A percentile compares a stretch with the other conserved stretches of the same genome.
phyloP scores from a whole-genome alignment of 2,113 vertebrate genomes.

The Accipiter cooperii region DNA sequence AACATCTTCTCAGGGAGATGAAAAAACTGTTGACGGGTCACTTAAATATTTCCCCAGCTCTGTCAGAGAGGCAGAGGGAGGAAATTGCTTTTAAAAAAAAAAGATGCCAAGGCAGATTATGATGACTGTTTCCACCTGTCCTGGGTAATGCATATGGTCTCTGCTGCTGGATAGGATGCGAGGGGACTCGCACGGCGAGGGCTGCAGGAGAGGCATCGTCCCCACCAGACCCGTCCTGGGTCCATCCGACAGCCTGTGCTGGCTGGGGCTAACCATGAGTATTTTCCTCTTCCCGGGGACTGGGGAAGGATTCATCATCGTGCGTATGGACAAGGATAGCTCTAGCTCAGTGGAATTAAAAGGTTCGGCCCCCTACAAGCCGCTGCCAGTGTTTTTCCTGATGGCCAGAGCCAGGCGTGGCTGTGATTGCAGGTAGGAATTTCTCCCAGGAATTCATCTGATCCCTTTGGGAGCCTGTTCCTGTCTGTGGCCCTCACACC shows the following conservation, averaged over 20 bases:
- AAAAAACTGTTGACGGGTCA: conserved; percentile 55
- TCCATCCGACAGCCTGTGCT: not conserved
- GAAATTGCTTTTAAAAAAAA: conserved; percentile 56
- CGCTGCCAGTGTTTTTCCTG: not conserved
- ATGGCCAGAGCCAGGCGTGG: not conserved
- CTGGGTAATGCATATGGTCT: not conserved
- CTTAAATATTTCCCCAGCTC: conserved; percentile 53
- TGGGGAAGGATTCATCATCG: not conserved
- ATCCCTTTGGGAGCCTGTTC: not conserved
- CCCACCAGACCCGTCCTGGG: not conserved
- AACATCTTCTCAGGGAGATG: not conserved
- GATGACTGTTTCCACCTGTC: conserved; percentile 48
- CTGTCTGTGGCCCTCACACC: not conserved
- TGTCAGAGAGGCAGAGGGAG: conserved; percentile 43
- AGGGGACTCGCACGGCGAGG: not conserved
- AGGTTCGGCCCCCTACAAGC: not conserved
- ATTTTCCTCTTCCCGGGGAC: not conserved
- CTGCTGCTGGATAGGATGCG: not conserved
- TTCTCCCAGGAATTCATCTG: not conserved
- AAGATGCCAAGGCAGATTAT: conserved; percentile 44
- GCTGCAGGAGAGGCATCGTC: not conserved
- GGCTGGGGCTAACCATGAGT: not conserved
- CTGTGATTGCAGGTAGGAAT: not conserved
- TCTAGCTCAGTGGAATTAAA: not conserved
- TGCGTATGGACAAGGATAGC: not conserved